Base-by-base conservation (phyloP, 2,113 vertebrate species). In the Ctenodactylus gundi region DNA sequence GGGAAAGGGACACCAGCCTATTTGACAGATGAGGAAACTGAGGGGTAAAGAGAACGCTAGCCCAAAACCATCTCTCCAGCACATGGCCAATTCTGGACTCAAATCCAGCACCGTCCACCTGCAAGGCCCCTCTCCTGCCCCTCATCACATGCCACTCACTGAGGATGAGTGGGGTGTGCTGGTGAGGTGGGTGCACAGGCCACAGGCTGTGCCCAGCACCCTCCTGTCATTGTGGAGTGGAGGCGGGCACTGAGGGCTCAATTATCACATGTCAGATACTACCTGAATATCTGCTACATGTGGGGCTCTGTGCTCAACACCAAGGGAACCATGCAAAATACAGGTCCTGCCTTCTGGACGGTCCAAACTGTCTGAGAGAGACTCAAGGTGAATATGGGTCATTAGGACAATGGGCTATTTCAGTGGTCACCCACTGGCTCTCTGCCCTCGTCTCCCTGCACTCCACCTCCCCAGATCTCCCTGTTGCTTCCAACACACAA, bases 161-260 rank as follows among this genome's bases (percentile, higher is more conserved):
- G 72, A 67, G 23, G 57, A 70, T 51, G n/a, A 34, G 41, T 12
- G 1, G 1, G 36, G 72, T 2, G 0, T 6, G 49, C 2, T 0
- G 4, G 53, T 1, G 9, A 29, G 55, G 41, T 5, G 3, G 55
- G 18, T 20, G 34, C 86, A 23, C 29, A 51, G 77, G n/a, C 46
- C 82, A 34, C 53, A 44, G n/a, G 23, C 18, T 7, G 9, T 78
- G 87, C 39, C 46, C 0, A 25, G 60, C 29, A n/a, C 25, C 75
- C 41, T 92, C 60, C 5, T 13, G 62, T 58, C 29, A 11, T 89
- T 15, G 39, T 44, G 9, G 20, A 60, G 34, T 34, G n/a, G 70
- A 51, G 20, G 34, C 34, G 81, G 68, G 62, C 36, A 7, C 49
- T 3, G 4, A 72, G 77, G 68, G 49, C 57, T 75, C 41, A 6